Evolutionary conservation across 2,888 invertebrate species (phyloP).

Genomic region (Oligia latruncula): DNA sequence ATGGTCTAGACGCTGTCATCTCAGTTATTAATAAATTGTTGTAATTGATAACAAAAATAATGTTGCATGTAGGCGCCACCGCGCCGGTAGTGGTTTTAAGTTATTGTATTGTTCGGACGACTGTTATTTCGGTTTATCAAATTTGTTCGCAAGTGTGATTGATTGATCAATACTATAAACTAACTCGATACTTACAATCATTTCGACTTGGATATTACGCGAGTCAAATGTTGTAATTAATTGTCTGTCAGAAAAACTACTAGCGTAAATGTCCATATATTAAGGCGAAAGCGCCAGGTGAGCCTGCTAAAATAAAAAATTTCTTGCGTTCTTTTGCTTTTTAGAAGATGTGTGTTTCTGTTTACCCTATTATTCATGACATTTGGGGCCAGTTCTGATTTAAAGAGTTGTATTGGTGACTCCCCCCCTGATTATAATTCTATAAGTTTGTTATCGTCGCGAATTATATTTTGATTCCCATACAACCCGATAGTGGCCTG

Average conservation of each 20-base stretch:
- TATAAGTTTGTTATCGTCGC: background rate
- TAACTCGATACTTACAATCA: background rate
- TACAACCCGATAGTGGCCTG: background rate
- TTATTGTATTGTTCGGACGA: background rate
- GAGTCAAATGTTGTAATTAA: background rate
- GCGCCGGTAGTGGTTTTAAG: slow-evolving; percentile 22
- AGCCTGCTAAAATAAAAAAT: background rate
- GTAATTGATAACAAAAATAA: slow-evolving; percentile 4
- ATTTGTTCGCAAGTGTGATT: background rate
- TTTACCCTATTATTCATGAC: background rate
- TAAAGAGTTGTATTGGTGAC: background rate
- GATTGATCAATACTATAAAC: slow-evolving; percentile 2
- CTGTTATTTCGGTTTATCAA: background rate
- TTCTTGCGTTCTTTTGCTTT: background rate
- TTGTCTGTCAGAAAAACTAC: background rate
- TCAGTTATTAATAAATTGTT: background rate
- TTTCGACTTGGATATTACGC: slow-evolving; percentile 1
- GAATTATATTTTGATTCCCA: background rate
- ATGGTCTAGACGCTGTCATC: background rate
- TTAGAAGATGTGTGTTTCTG: background rate
- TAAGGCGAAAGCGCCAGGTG: background rate
- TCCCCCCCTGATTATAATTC: background rate
- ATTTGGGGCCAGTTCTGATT: background rate
- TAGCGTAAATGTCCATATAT: background rate
- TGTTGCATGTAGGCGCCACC: background rate